phyloP scores from a whole-genome alignment of 2,888 invertebrate species.

The Cantharis flavilabris region DNA sequence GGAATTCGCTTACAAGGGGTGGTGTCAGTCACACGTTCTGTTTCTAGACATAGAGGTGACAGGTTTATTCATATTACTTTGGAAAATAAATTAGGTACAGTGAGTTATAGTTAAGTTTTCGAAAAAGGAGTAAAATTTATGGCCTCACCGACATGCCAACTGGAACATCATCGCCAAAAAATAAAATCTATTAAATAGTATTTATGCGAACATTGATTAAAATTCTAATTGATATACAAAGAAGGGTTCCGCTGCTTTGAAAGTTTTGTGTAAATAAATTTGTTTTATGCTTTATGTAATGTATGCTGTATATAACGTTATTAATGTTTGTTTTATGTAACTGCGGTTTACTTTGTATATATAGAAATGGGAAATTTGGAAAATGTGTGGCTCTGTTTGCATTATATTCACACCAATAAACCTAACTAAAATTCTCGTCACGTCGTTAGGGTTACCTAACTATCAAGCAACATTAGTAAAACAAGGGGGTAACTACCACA shows the following conservation, averaged over 20 bases:
- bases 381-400: constrained; percentile 13
- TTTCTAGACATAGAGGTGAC: background rate
- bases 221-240: background rate
- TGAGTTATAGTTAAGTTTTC: background rate
- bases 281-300: background rate
- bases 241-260: background rate
- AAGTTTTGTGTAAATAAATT: background rate
- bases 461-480: background rate
- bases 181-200: no score
- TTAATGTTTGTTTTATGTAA: background rate
- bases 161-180: background rate
- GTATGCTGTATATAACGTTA: background rate
- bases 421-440: constrained; percentile 6
- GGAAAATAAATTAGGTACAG: background rate
- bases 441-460: constrained; percentile 21
- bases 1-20: background rate
- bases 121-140: background rate
- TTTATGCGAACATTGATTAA: background rate
- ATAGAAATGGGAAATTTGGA: constrained; percentile 10
- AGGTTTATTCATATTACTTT: background rate
- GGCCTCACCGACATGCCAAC: background rate
- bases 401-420: constrained; percentile 17
- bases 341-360: background rate
- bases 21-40: constrained; percentile 1
- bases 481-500: background rate